Percentiles rank a stretch among this genome's conserved stretches.
phyloP scores from a whole-genome alignment of 1,140 invertebrate genomes.

The Potamilus streckersoni region DNA sequence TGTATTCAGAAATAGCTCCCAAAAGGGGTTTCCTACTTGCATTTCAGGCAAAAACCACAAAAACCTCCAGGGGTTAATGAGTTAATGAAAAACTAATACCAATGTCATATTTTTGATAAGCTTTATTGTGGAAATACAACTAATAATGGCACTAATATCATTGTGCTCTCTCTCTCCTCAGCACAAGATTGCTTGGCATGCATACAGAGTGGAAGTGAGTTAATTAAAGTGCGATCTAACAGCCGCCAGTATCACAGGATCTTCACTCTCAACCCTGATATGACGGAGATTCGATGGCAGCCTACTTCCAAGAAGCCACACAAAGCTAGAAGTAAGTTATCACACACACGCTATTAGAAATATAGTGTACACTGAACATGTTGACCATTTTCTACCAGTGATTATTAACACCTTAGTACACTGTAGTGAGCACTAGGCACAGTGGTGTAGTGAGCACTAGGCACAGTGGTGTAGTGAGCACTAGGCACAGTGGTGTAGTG shows the following conservation, averaged over 20 bases:
- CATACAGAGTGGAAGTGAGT: slow-evolving; percentile 75
- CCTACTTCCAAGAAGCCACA: slow-evolving; percentile 77
- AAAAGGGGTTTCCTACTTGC: too few species aligned
- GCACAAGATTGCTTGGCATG: slow-evolving; percentile 74
- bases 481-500: too few species aligned
- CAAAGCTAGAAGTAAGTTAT: slow-evolving; percentile 73
- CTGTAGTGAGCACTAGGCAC: too few species aligned
- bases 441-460: too few species aligned
- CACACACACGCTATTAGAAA: neutral
- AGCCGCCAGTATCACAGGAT: slow-evolving; percentile 75
- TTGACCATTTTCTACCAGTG: neutral
- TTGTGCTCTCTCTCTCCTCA: slow-evolving; percentile 57
- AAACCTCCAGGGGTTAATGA: too few species aligned
- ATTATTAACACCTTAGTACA: neutral
- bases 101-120: too few species aligned
- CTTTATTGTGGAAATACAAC: neutral
- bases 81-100: too few species aligned
- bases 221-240: slow-evolving; percentile 75
- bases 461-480: too few species aligned
- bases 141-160: neutral
- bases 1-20: too few species aligned
- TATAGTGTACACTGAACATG: neutral
- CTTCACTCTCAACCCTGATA: slow-evolving; percentile 73
- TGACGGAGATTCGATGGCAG: slow-evolving; percentile 75
- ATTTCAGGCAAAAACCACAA: too few species aligned